A percentile compares a stretch with the other conserved stretches of the same genome.
Conservation (phyloP, 2,113 vertebrate genomes). For the Cyprinodon tularosa region DNA sequence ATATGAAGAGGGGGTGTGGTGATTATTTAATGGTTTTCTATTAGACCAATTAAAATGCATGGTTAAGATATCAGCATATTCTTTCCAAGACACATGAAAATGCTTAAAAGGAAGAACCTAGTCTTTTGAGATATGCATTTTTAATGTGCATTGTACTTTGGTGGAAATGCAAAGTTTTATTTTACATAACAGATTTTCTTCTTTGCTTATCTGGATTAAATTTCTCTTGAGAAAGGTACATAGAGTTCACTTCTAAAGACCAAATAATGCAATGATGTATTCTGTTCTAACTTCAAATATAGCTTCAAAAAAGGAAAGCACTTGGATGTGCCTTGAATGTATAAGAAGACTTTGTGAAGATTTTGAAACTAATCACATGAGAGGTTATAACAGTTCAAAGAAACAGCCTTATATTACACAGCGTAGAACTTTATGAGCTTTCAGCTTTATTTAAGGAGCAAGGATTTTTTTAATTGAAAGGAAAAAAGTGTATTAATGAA, state of each 20-base stretch:
- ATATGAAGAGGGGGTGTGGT: background rate
- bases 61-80: background rate
- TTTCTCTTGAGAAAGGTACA: background rate
- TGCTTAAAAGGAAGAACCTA: background rate
- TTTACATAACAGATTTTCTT: background rate
- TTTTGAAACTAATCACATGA: background rate
- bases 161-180: background rate
- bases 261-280: background rate
- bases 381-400: background rate
- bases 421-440: background rate
- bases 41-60: background rate
- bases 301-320: background rate
- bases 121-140: background rate
- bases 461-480: background rate
- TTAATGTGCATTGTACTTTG: background rate
- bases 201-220: background rate
- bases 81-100: background rate
- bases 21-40: background rate
- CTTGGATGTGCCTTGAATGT: background rate
- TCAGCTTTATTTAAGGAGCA: background rate
- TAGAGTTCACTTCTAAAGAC: background rate
- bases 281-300: background rate
- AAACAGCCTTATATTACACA: background rate
- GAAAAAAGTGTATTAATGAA: background rate
- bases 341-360: background rate